These are phyloP conservation scores for Pavo muticus DNA, from an alignment of 2,113 vertebrate genomes.

Conservation along the genomic window DNA sequence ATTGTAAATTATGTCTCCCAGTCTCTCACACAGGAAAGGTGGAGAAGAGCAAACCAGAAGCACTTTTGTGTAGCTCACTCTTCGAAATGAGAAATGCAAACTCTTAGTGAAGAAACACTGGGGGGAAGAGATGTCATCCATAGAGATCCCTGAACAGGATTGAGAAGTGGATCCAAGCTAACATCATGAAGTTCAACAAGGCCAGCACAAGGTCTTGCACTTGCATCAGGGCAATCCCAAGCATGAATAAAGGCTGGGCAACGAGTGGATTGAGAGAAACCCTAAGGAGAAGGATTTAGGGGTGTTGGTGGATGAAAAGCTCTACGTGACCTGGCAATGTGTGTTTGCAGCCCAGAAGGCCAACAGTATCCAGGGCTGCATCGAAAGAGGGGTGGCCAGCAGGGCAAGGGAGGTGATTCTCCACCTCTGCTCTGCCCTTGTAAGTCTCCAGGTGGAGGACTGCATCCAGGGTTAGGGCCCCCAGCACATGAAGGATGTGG, in stretches of 20 bases:
- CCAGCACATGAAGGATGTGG: background rate
- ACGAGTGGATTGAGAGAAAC: background rate
- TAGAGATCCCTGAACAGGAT: background rate
- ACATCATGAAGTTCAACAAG: background rate
- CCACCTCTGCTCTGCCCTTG: background rate
- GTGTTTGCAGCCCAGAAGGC: background rate
- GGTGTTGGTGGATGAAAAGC: background rate
- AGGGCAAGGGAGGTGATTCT: background rate
- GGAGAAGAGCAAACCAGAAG: background rate
- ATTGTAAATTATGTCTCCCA: fast-evolving
- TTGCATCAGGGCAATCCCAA: background rate
- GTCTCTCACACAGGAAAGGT: fast-evolving
- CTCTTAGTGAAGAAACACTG: background rate
- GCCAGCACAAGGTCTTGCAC: background rate
- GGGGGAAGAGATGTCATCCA: background rate
- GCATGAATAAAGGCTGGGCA: background rate
- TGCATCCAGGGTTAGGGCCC: background rate
- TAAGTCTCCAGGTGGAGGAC: background rate
- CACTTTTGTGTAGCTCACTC: background rate
- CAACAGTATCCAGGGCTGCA: background rate
- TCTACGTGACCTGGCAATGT: background rate
- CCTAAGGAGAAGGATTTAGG: background rate
- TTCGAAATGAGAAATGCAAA: fast-evolving
- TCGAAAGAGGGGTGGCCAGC: background rate
- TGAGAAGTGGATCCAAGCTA: background rate